Percentiles rank a stretch among this genome's conserved stretches.
These are phyloP conservation scores for Seriola dumerili DNA, from an alignment of 2,113 vertebrate genomes.

Conservation along the genomic window DNA sequence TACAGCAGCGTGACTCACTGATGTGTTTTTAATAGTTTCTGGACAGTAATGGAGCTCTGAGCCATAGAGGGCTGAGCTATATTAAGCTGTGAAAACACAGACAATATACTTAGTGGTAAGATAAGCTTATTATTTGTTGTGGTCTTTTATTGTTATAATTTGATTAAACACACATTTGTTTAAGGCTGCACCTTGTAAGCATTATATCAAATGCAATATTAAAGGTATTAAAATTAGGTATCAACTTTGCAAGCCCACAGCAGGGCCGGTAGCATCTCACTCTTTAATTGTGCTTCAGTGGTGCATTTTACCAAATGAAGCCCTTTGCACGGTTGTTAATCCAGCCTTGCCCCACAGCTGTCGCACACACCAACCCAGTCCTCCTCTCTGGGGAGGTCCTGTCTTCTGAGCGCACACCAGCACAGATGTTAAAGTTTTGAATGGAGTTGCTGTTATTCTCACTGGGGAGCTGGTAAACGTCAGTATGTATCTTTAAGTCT, in stretches of 20 bases:
- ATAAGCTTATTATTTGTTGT: background rate
- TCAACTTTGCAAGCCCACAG: background rate
- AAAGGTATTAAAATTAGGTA: conserved; percentile 15
- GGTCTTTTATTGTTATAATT: background rate
- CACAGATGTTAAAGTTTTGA: background rate
- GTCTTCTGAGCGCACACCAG: background rate
- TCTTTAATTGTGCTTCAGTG: conserved; percentile 26
- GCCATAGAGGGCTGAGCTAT: background rate
- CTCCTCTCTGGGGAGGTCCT: conserved; percentile 12
- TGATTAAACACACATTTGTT: conserved; percentile 8
- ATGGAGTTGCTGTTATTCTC: background rate
- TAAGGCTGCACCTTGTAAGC: background rate
- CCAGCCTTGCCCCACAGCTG: conserved; percentile 17
- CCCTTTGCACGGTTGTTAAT: conserved; percentile 15
- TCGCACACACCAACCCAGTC: background rate
- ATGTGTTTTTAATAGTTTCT: background rate
- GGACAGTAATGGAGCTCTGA: background rate
- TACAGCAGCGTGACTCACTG: background rate
- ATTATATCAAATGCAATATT: background rate
- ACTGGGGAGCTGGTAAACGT: background rate
- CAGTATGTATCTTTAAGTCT: background rate
- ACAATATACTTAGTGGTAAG: background rate
- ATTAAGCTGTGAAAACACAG: background rate
- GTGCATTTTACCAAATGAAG: conserved; percentile 15
- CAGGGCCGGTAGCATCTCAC: background rate